Conservation (phyloP, 64 coral and sea anemone species). For the Dendronephthya gigantea region DNA sequence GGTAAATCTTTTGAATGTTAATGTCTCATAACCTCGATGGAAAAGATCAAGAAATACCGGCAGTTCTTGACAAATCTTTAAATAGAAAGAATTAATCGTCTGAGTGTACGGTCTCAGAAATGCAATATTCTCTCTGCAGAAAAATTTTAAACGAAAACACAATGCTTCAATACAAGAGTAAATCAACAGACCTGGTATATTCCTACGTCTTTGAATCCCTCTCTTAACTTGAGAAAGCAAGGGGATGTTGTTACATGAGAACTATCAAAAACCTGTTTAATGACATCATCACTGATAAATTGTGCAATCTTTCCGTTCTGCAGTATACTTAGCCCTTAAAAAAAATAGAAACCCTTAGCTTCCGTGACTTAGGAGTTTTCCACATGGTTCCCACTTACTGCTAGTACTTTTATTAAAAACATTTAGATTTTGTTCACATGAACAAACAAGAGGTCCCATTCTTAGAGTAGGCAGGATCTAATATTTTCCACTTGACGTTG, state of each 20-base stretch:
- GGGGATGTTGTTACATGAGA: neutral
- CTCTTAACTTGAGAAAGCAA: slow-evolving; percentile 5
- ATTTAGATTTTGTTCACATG: too few species aligned
- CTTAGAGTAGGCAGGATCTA: too few species aligned
- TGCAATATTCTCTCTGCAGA: neutral
- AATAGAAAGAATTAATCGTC: neutral
- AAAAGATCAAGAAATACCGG: neutral
- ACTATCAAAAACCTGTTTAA: slow-evolving; percentile 13
- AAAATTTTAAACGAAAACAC: neutral
- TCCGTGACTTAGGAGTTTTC: too few species aligned
- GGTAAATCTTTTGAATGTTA: neutral
- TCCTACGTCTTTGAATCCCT: slow-evolving; percentile 13
- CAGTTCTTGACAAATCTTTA: neutral
- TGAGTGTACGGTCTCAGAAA: neutral
- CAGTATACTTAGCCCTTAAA: too few species aligned
- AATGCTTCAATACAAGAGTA: neutral
- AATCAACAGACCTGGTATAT: too few species aligned
- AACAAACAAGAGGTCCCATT: too few species aligned
- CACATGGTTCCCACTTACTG: too few species aligned
- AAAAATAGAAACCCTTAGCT: too few species aligned
- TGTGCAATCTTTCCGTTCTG: slow-evolving; percentile 22
- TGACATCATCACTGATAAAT: neutral
- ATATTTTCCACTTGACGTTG: too few species aligned
- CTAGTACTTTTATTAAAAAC: too few species aligned
- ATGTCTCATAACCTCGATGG: neutral